These are phyloP conservation scores for Alethe castanea DNA, from an alignment of 2,113 vertebrate species.

Conservation along the genomic window DNA sequence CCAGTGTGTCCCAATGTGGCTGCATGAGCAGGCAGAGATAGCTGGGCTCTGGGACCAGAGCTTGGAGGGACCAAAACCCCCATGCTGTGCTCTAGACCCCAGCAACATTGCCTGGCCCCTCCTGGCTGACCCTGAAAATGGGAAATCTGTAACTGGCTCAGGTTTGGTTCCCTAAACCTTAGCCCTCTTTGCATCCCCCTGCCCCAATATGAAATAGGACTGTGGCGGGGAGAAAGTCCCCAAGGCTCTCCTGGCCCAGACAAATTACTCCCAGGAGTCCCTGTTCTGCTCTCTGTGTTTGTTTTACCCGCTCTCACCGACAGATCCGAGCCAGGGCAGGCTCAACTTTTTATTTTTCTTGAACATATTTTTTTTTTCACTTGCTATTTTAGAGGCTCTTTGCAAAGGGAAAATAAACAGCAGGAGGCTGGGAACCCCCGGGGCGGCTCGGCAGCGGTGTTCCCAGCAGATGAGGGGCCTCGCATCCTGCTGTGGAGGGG, in stretches of 20 bases:
- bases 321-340: not conserved
- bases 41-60: fast-evolving
- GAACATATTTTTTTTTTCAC: not conserved
- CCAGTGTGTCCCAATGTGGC: fast-evolving
- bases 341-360: conserved; percentile 16
- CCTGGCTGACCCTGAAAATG: not conserved
- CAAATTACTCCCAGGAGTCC: conserved; percentile 10
- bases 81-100: not conserved
- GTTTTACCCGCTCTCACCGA: conserved; percentile 40
- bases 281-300: conserved; percentile 3
- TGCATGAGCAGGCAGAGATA: fast-evolving
- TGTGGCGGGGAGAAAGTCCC: not conserved
- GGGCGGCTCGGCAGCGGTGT: not conserved
- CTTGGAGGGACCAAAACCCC: not conserved
- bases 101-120: not conserved
- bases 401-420: conserved; percentile 61
- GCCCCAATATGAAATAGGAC: not conserved
- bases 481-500: fast-evolving
- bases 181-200: not conserved
- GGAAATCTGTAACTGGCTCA: not conserved
- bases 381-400: conserved; percentile 50
- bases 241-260: not conserved
- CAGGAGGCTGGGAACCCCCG: not conserved
- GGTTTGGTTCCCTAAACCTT: not conserved
- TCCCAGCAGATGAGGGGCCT: conserved; percentile 23